phyloP scores from a whole-genome alignment of 1,140 invertebrate genomes.

The Bombus waltoni region DNA sequence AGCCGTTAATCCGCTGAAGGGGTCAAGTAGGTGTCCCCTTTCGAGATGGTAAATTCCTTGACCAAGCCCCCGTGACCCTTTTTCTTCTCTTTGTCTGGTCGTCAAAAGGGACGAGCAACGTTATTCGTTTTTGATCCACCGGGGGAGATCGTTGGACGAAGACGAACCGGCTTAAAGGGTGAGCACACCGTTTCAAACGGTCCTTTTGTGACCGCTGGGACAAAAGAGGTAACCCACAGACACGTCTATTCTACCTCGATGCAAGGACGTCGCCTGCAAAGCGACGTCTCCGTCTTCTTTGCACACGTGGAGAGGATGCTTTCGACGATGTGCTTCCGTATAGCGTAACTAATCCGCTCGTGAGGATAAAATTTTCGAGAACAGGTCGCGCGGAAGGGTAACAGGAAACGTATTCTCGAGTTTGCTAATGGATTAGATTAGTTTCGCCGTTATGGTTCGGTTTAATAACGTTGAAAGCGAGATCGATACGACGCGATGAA shows the following conservation, averaged over 20 bases:
- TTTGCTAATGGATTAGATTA: neutral
- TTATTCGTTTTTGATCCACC: constrained; percentile 25
- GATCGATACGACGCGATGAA: too few relatives aligned
- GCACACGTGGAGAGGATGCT: neutral
- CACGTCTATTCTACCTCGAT: constrained; percentile 11
- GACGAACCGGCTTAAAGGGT: constrained; percentile 18
- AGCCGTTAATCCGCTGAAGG: constrained; percentile 18
- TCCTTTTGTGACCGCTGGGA: constrained; percentile 32
- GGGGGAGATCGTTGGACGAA: constrained; percentile 5
- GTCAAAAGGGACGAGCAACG: constrained; percentile 8
- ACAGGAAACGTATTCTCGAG: neutral
- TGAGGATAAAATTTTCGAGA: neutral
- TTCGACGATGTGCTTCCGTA: neutral
- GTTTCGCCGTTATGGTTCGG: neutral
- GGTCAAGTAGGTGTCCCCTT: constrained; percentile 41
- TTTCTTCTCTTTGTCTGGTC: constrained; percentile 26
- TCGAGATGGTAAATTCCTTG: constrained; percentile 21
- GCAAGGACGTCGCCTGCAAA: constrained; percentile 13
- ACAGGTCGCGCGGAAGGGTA: neutral
- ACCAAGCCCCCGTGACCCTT: constrained; percentile 19
- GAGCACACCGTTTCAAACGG: constrained; percentile 37
- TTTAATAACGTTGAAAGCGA: neutral
- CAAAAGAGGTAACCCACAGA: constrained; percentile 41
- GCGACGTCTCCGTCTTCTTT: neutral
- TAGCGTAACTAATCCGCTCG: neutral